Evolutionary conservation across 2,888 invertebrate genomes (phyloP).

Genomic region (Mythimna albipuncta): DNA sequence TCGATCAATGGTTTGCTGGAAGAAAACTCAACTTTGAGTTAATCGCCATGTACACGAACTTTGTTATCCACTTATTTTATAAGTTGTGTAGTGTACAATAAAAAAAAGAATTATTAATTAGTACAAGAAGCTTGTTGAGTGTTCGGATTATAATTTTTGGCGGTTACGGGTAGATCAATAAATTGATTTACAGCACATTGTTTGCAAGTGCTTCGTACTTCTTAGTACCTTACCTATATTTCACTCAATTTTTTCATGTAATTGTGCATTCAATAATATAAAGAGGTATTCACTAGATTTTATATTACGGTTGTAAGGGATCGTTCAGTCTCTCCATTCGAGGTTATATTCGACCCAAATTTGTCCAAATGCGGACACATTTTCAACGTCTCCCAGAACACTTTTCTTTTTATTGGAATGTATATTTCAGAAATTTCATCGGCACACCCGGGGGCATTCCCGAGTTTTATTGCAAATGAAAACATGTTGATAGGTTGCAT

Average conservation of each 20-base stretch:
- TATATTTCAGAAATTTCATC: conserved; percentile 82
- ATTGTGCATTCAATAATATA: conserved; percentile 75
- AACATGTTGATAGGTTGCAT: conserved; percentile 74
- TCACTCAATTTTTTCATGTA: conserved; percentile 53
- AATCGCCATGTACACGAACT: too few relatives aligned
- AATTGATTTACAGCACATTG: not conserved
- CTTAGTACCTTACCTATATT: conserved; percentile 8
- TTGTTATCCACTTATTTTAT: too few relatives aligned
- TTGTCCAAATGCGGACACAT: conserved; percentile 85
- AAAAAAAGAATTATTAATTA: not conserved
- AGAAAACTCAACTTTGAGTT: too few relatives aligned
- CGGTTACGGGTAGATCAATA: not conserved
- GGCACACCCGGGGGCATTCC: conserved; percentile 67
- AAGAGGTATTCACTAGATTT: conserved; percentile 77
- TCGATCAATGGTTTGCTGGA: too few relatives aligned
- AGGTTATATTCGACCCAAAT: conserved; percentile 84
- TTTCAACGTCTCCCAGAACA: conserved; percentile 80
- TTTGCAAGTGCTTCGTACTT: not conserved
- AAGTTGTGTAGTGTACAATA: too few relatives aligned
- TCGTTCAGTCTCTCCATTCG: conserved; percentile 81
- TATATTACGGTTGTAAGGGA: conserved; percentile 81
- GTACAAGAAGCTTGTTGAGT: not conserved
- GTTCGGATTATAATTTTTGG: not conserved
- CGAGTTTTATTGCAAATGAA: conserved; percentile 78
- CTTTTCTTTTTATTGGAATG: conserved; percentile 84